Percentiles rank a stretch among this genome's conserved stretches.
Conservation (phyloP, 2,797 vertebrate genomes). For the Potorous gilbertii region DNA sequence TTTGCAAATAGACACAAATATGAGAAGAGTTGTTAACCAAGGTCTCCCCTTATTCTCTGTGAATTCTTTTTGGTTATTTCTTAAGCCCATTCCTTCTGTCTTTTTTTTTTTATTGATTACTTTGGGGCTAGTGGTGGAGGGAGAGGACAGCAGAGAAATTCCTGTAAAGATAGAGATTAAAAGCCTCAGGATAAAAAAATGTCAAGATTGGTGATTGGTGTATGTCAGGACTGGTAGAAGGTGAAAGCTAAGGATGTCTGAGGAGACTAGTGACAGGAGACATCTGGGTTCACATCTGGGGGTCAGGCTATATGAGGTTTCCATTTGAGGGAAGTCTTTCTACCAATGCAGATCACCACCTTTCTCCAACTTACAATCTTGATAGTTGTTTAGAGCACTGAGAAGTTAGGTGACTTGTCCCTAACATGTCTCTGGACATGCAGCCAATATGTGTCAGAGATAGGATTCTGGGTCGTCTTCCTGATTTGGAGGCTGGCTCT, state of each 20-base stretch:
- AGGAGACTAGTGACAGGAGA: background rate
- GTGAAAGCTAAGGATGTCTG: background rate
- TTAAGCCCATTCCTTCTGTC: background rate
- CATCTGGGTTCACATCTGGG: too few species aligned
- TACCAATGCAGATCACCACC: background rate
- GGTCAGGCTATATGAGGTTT: background rate
- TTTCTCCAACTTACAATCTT: background rate
- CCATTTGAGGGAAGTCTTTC: too few species aligned
- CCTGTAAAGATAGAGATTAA: background rate
- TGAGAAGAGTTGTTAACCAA: background rate
- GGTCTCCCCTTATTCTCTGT: background rate
- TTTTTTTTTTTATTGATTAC: background rate
- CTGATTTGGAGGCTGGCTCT: background rate
- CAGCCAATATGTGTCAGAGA: background rate
- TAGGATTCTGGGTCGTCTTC: background rate
- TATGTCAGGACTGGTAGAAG: background rate
- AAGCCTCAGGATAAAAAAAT: background rate
- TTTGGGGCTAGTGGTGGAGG: background rate
- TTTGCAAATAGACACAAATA: background rate
- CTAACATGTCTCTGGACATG: background rate
- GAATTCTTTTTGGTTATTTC: background rate
- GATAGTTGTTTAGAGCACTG: background rate
- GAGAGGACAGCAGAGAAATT: background rate
- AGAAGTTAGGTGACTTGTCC: background rate
- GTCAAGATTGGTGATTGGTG: background rate